A percentile compares a stretch with the other conserved stretches of the same genome.
Evolutionary conservation across 1,140 invertebrate genomes (phyloP).

Genomic region (Agrypnia vestita): DNA sequence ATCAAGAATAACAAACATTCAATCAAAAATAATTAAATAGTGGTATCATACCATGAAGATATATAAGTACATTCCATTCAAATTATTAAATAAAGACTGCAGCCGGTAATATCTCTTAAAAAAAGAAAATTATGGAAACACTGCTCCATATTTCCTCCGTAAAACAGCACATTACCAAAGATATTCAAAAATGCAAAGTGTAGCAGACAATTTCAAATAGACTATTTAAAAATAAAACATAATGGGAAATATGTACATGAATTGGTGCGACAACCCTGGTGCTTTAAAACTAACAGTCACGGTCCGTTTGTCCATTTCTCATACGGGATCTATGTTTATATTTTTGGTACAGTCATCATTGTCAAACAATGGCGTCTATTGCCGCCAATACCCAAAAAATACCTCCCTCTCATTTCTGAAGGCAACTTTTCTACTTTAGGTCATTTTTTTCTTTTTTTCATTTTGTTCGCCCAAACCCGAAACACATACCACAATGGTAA

Average conservation of each 20-base stretch:
- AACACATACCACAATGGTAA: constrained; percentile 39
- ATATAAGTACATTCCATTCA: no score
- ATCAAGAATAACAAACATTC: no score
- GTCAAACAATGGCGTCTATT: constrained; percentile 56
- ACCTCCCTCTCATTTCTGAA: constrained; percentile 24
- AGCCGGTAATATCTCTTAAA: no score
- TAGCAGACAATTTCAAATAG: no score
- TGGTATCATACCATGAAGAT: no score
- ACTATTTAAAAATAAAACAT: constrained; percentile 6
- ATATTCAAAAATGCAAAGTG: no score
- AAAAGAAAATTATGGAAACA: no score
- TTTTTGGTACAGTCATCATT: constrained; percentile 58
- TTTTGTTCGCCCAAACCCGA: constrained; percentile 44
- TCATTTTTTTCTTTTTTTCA: constrained; percentile 27
- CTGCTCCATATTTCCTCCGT: no score
- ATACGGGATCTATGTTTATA: constrained; percentile 58
- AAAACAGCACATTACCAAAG: no score
- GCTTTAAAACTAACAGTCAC: constrained; percentile 55
- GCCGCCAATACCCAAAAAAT: constrained; percentile 47
- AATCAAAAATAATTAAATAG: no score
- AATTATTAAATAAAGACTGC: no score
- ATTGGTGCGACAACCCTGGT: constrained; percentile 14
- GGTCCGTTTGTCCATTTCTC: constrained; percentile 53
- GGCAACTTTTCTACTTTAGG: background rate
- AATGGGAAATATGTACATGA: background rate